phyloP scores from a whole-genome alignment of 1,140 invertebrate species.

The Manduca sexta region DNA sequence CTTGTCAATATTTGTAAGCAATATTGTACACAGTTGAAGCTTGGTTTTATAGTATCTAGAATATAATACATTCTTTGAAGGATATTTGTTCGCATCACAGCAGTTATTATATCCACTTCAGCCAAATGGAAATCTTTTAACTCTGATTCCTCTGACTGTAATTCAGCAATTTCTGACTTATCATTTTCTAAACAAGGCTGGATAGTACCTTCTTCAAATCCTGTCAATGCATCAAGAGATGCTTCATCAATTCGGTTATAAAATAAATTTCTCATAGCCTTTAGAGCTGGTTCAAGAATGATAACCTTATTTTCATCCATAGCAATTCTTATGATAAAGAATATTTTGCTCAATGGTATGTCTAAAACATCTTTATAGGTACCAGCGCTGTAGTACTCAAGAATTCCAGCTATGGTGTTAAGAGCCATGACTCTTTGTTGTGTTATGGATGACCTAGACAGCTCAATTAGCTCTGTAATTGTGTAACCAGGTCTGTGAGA shows the following conservation, averaged over 20 bases:
- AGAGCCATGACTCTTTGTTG: constrained; percentile 89
- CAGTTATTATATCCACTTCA: constrained; percentile 83
- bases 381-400: constrained; percentile 82
- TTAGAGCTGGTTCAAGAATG: constrained; percentile 81
- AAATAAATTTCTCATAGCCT: constrained; percentile 82
- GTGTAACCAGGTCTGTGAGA: constrained; percentile 92
- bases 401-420: constrained; percentile 84
- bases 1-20: constrained; percentile 82
- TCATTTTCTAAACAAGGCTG: constrained; percentile 77
- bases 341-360: constrained; percentile 79
- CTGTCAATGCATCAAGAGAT: constrained; percentile 79
- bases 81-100: constrained; percentile 84
- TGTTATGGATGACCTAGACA: constrained; percentile 78
- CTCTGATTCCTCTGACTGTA: constrained; percentile 77
- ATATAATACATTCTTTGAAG: constrained; percentile 83
- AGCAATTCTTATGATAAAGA: constrained; percentile 87
- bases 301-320: constrained; percentile 87
- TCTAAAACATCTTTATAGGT: constrained; percentile 81
- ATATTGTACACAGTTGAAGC: constrained; percentile 77
- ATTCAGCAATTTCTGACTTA: constrained; percentile 70
- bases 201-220: constrained; percentile 78
- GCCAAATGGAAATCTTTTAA: constrained; percentile 89
- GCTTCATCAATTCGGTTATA: constrained; percentile 86
- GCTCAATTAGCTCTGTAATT: constrained; percentile 87
- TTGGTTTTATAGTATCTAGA: constrained; percentile 77